Evolutionary conservation across 1,140 invertebrate genomes (phyloP).

Genomic region (Oryctes rhinoceros): DNA sequence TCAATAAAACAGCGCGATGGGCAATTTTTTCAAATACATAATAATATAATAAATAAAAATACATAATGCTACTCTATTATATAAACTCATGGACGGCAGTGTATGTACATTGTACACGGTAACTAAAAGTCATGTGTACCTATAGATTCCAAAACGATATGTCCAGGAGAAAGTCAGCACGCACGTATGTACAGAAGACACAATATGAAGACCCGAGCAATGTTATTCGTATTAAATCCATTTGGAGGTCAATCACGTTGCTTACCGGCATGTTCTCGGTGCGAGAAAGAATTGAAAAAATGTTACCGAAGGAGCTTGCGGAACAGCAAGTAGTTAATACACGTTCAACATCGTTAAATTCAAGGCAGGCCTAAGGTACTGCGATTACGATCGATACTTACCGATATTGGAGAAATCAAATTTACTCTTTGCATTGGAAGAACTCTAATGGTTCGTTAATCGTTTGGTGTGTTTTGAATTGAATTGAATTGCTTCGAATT

Average conservation of each 20-base stretch:
- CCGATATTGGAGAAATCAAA: not conserved
- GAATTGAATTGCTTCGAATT: no score
- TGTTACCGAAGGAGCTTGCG: not conserved
- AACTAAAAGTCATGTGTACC: no score
- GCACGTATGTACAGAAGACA: not conserved
- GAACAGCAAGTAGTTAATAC: not conserved
- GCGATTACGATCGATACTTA: not conserved
- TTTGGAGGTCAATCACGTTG: slow-evolving; percentile 23
- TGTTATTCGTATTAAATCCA: not conserved
- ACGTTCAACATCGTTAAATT: no score
- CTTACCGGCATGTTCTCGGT: not conserved
- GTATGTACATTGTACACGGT: no score
- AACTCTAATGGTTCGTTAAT: not conserved
- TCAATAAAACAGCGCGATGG: no score
- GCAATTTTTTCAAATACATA: no score
- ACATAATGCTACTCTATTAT: no score
- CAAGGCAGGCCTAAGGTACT: no score
- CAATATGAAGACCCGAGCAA: not conserved
- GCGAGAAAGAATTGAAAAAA: not conserved
- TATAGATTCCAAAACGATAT: no score
- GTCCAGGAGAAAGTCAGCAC: not conserved
- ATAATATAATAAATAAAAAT: no score
- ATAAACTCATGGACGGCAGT: no score
- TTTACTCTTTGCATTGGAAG: not conserved
- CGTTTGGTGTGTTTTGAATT: not conserved